A percentile compares a stretch with the other conserved stretches of the same genome.
Evolutionary conservation across 2,113 vertebrate genomes (phyloP).

Genomic region (Hyla sarda): DNA sequence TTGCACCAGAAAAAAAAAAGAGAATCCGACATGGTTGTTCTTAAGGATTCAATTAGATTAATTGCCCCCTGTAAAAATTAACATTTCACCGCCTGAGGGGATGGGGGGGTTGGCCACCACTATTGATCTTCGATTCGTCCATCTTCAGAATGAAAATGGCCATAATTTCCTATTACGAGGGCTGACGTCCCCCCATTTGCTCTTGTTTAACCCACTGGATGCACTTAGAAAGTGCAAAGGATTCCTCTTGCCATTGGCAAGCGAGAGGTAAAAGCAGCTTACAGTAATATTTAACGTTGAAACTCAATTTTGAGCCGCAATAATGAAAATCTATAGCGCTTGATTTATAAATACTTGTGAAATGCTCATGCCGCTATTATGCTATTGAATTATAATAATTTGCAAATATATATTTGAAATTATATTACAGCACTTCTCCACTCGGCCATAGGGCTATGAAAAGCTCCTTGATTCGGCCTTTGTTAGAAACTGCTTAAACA

Average conservation of each 20-base stretch:
- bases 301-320: background rate
- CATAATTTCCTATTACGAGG: background rate
- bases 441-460: background rate
- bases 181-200: background rate
- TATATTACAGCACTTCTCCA: background rate
- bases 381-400: conserved; percentile 54
- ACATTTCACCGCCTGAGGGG: background rate
- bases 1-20: background rate
- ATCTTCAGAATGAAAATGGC: background rate
- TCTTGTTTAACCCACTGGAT: background rate
- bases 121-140: conserved; percentile 22
- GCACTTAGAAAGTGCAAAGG: background rate
- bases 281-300: conserved; percentile 8
- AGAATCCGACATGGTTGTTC: conserved; percentile 5
- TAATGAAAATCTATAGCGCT: conserved; percentile 28
- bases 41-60: conserved; percentile 38
- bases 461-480: background rate
- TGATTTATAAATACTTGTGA: conserved; percentile 31
- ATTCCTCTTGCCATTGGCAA: background rate
- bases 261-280: background rate
- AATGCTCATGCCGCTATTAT: conserved; percentile 27
- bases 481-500: conserved; percentile 28
- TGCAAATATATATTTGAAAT: conserved; percentile 40
- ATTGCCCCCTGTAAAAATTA: conserved; percentile 22
- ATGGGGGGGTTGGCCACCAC: background rate